Conservation (phyloP, 2,113 vertebrate genomes). For the Trematomus loennbergii region DNA sequence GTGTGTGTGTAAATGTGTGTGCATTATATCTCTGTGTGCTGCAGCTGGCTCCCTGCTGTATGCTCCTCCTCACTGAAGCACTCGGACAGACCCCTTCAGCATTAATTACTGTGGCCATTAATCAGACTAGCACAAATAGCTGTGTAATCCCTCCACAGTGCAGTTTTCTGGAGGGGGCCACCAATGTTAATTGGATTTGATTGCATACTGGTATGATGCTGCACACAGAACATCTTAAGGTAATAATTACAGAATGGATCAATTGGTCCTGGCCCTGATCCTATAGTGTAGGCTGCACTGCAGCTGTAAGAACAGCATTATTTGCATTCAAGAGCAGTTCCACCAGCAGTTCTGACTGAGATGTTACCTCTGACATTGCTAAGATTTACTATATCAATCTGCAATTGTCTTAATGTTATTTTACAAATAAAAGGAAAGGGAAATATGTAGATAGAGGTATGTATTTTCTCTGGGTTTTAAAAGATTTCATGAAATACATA, state of each 20-base stretch:
- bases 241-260: conserved; percentile 84
- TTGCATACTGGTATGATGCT: conserved; percentile 83
- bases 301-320: conserved; percentile 28
- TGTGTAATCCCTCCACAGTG: conserved; percentile 83
- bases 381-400: conserved; percentile 4
- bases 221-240: conserved; percentile 82
- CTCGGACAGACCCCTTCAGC: conserved; percentile 83
- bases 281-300: conserved; percentile 9
- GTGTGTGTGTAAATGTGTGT: conserved; percentile 29
- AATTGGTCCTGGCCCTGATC: conserved; percentile 71
- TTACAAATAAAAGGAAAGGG: background rate
- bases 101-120: conserved; percentile 86
- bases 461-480: background rate
- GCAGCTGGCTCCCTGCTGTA: conserved; percentile 75
- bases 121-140: conserved; percentile 84
- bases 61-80: conserved; percentile 74
- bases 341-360: conserved; percentile 12
- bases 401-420: background rate
- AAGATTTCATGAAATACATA: background rate
- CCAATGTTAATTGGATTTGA: conserved; percentile 85
- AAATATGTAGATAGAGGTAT: background rate
- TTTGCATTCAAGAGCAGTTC: conserved; percentile 24
- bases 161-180: conserved; percentile 81
- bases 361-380: conserved; percentile 1
- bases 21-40: conserved; percentile 42